Conservation (phyloP, 2,113 vertebrate species). For the Alaudala cheleensis region DNA sequence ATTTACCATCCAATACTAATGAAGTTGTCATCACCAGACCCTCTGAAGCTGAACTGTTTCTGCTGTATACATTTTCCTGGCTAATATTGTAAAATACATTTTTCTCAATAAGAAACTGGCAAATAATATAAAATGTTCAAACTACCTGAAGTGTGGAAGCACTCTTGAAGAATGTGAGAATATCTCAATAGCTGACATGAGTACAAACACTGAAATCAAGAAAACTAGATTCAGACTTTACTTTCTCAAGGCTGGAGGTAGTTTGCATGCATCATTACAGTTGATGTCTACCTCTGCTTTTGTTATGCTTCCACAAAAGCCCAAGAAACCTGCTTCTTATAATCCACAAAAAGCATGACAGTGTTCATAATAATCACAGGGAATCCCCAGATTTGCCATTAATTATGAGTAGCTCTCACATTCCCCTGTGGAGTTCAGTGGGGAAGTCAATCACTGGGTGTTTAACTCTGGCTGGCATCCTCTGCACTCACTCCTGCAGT, state of each 20-base stretch:
- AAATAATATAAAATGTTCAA: background rate
- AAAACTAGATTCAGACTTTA: background rate
- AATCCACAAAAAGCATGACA: background rate
- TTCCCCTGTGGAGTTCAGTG: background rate
- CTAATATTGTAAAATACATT: background rate
- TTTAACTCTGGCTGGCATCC: constrained; percentile 36
- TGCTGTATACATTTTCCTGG: background rate
- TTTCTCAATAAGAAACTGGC: background rate
- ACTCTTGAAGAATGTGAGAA: background rate
- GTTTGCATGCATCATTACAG: background rate
- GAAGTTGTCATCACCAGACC: background rate
- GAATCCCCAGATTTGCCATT: background rate
- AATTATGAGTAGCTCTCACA: background rate
- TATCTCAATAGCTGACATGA: background rate
- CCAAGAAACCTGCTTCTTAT: background rate
- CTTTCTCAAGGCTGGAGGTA: background rate
- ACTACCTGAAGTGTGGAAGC: background rate
- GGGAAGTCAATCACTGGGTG: constrained; percentile 34
- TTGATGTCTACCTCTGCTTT: background rate
- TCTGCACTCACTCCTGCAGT: background rate
- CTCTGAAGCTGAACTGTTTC: background rate
- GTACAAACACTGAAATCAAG: background rate
- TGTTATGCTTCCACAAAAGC: background rate
- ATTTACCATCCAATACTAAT: background rate
- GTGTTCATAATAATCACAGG: background rate